Evolutionary conservation across 2,888 invertebrate genomes (phyloP).

Genomic region (Achlya flavicornis): DNA sequence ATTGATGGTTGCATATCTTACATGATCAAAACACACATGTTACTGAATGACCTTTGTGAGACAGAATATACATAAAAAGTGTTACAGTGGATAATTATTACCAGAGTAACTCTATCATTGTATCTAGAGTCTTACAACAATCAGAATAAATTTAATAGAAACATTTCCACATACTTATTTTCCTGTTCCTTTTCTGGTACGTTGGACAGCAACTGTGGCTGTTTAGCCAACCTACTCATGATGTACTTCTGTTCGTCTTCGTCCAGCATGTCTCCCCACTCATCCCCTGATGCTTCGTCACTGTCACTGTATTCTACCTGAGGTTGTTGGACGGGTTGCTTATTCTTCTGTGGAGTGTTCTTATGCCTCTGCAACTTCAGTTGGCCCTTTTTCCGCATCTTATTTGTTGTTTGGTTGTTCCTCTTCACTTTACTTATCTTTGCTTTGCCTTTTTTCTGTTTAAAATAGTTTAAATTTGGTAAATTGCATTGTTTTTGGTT

Average conservation of each 20-base stretch:
- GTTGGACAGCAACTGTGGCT: conserved; percentile 68
- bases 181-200: conserved; percentile 65
- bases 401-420: conserved; percentile 84
- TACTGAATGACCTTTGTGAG: no score
- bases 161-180: conserved; percentile 37
- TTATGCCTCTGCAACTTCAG: conserved; percentile 75
- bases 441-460: conserved; percentile 79
- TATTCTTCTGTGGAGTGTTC: conserved; percentile 64
- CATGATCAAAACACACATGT: no score
- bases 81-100: no score
- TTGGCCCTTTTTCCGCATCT: conserved; percentile 82
- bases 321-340: conserved; percentile 52
- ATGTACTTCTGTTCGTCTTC: conserved; percentile 83
- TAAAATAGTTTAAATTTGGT: conserved; percentile 27
- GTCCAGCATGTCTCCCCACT: conserved; percentile 84
- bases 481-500: conserved; percentile 17
- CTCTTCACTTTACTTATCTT: conserved; percentile 83
- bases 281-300: conserved; percentile 77
- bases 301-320: conserved; percentile 72
- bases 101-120: no score
- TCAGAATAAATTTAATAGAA: no score
- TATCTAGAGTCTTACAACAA: no score
- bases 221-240: conserved; percentile 67
- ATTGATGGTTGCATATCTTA: no score
- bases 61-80: no score